Evolutionary conservation across 2,113 vertebrate genomes (phyloP), one percentile per base, ranked within the genome.

Genomic region (Amblyornis subalaris): DNA sequence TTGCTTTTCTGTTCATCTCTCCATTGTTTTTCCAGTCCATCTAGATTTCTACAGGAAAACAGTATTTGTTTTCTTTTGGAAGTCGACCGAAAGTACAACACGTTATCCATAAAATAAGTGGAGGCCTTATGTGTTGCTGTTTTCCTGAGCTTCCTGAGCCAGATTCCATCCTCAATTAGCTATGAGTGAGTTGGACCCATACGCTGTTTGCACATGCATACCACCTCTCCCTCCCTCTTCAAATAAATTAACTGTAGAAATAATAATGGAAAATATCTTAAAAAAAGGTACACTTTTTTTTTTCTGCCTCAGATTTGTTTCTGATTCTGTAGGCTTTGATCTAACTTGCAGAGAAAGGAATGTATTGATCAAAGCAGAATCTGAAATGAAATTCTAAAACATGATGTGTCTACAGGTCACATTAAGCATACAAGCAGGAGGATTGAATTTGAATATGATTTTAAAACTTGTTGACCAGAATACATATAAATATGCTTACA

Each of bases 1-100:
- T 95, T 92, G 74, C 54, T 92, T 96, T 95, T 88, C 87, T 94
- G 84, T 85, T 95, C 74, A 95, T 91, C 84, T 45, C 35, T 72
- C 58, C 3, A 31, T 66, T 89, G 77, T 88, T 95, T 94, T 79
- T 75, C 70, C 29, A 92, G 47, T 74, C 51, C 58, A 91, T 79
- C 81, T 89, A 50, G 54, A 83, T 89, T 94, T 88, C 54, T 82
- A 33, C 58, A 76, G 77, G 47, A 95, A 73, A 94, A 73, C 0
- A 2, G 21, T 62, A 58, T 89, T 93, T 89, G 42, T 82, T 95
- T 94, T 91, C 74, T 58, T 91, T 66, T 62, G 47, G 36, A 66
- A 62, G 35, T 72, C 76, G 91, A 85, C 66, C 85, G 50, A 94
- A 94, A 85, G 70, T 72, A 89, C 62, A 84, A 38, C 40, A 60